Percentiles rank a stretch among this genome's conserved stretches.
Evolutionary conservation across 2,888 invertebrate species (phyloP).

Genomic region (Amiota mariae): DNA sequence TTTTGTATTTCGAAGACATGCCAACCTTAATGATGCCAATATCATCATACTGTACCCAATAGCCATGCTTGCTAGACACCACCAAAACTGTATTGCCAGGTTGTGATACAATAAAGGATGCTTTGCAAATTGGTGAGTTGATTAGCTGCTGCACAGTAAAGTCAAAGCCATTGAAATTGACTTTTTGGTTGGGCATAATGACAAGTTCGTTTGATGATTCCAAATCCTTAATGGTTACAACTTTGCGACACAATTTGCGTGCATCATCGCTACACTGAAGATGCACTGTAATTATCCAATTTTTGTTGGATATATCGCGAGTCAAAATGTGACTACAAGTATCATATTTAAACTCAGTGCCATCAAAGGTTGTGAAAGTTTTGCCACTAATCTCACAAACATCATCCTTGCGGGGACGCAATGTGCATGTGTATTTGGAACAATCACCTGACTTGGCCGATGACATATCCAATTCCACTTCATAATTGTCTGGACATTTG

Average conservation of each 20-base stretch:
- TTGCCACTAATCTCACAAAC: constrained; percentile 80
- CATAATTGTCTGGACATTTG: constrained; percentile 78
- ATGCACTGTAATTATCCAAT: constrained; percentile 82
- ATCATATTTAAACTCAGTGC: constrained; percentile 84
- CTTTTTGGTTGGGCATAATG: constrained; percentile 77
- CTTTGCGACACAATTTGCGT: constrained; percentile 77
- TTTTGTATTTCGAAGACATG: constrained; percentile 78
- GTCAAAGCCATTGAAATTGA: constrained; percentile 81
- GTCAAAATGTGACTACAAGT: constrained; percentile 87
- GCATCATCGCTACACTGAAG: constrained; percentile 68
- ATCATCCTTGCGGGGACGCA: constrained; percentile 78
- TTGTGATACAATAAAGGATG: constrained; percentile 79
- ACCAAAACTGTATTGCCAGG: constrained; percentile 82
- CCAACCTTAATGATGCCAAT: constrained; percentile 82
- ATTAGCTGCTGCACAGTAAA: constrained; percentile 71
- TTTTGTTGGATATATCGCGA: constrained; percentile 78
- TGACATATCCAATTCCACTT: constrained; percentile 75
- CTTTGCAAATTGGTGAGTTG: constrained; percentile 69
- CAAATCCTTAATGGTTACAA: constrained; percentile 78
- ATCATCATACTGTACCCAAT: constrained; percentile 82
- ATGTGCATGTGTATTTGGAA: constrained; percentile 78
- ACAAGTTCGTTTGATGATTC: constrained; percentile 75
- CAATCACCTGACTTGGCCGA: constrained; percentile 73
- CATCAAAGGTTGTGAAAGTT: constrained; percentile 87
- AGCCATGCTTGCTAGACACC: constrained; percentile 81